A percentile compares a stretch with the other conserved stretches of the same genome.
Evolutionary conservation across 2,113 vertebrate species (phyloP).

Genomic region (Archilochus colubris): DNA sequence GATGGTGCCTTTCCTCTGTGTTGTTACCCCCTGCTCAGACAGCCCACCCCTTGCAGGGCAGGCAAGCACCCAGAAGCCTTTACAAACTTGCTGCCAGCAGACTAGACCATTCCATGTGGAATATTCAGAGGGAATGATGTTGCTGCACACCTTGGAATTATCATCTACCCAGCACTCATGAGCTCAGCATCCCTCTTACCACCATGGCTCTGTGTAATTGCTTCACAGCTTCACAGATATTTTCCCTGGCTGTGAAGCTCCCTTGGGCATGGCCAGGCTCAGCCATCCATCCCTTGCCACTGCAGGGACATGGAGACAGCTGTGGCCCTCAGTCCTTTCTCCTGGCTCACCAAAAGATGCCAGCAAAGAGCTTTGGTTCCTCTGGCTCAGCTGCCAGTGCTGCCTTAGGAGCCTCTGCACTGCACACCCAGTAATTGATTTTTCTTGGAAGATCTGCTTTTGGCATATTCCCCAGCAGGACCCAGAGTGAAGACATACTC

Average conservation of each 20-base stretch:
- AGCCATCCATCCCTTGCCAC: not conserved
- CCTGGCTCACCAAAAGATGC: constrained; percentile 55
- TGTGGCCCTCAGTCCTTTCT: not conserved
- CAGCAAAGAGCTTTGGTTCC: constrained; percentile 66
- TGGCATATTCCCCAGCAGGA: not conserved
- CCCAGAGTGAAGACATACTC: not conserved
- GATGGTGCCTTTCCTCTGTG: not conserved
- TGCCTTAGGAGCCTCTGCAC: rapidly evolving
- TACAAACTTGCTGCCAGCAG: not conserved
- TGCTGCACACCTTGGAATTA: not conserved
- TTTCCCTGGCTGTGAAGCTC: rapidly evolving
- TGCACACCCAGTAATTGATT: not conserved
- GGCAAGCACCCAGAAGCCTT: not conserved
- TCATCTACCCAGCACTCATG: not conserved
- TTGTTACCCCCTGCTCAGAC: not conserved
- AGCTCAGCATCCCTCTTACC: not conserved
- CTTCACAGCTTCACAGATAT: not conserved
- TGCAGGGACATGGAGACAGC: not conserved
- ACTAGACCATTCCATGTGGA: rapidly evolving
- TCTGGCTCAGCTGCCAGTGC: not conserved
- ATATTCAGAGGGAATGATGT: not conserved
- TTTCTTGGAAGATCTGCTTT: constrained; percentile 11
- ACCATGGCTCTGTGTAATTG: rapidly evolving
- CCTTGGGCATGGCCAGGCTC: not conserved
- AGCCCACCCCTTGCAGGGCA: not conserved